Percentiles rank a stretch among this genome's conserved stretches.
Evolutionary conservation across 2,113 vertebrate genomes (phyloP).

Genomic region (Pionites leucogaster): DNA sequence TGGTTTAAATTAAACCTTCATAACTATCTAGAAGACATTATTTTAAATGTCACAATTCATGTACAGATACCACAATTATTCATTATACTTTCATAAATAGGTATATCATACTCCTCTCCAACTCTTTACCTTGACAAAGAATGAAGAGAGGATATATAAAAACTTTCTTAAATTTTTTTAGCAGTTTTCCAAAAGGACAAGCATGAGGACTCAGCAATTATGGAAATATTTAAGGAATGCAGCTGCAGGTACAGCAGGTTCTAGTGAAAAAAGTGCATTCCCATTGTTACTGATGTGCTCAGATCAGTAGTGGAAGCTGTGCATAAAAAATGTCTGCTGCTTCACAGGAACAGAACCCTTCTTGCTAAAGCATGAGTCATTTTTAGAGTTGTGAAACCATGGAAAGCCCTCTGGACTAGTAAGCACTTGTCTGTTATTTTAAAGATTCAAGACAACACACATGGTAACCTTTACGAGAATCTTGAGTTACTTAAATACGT

Average conservation of each 20-base stretch:
- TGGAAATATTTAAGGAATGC: neutral
- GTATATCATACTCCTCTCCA: neutral
- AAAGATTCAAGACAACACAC: neutral
- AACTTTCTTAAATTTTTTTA: neutral
- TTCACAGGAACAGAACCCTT: neutral
- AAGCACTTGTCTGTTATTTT: neutral
- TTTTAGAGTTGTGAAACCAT: neutral
- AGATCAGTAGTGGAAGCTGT: neutral
- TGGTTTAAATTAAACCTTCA: neutral
- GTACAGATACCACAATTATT: neutral
- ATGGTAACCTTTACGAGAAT: slow-evolving; percentile 17
- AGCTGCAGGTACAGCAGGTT: neutral
- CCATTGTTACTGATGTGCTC: neutral
- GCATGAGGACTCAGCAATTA: neutral
- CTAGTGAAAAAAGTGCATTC: neutral
- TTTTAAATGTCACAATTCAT: neutral
- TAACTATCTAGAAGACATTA: neutral
- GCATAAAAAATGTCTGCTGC: neutral
- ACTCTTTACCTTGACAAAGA: neutral
- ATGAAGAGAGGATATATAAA: neutral
- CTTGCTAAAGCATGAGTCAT: neutral
- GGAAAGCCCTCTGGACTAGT: slow-evolving; percentile 25
- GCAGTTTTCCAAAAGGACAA: neutral
- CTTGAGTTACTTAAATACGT: neutral
- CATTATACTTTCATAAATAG: neutral